These are phyloP conservation scores for Bubo blakistoni DNA, from an alignment of 2,113 vertebrate genomes.

Conservation along the genomic window DNA sequence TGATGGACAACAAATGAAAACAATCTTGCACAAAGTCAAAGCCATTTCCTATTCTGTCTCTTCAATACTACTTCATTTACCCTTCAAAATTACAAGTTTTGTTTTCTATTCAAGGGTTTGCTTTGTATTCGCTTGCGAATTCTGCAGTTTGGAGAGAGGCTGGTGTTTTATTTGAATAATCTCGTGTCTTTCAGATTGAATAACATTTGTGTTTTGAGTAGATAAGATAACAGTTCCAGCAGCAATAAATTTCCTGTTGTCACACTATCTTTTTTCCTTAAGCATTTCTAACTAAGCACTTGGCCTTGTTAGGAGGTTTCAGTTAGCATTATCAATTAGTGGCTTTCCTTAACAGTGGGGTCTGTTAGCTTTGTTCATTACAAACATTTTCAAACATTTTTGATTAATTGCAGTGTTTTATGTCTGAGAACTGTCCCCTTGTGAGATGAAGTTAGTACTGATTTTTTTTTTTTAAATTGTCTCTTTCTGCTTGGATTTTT, in stretches of 20 bases:
- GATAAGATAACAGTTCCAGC: conserved; percentile 36
- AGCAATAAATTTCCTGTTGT: conserved; percentile 1
- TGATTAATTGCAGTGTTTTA: conserved; percentile 23
- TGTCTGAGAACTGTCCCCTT: conserved; percentile 39
- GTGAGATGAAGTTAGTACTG: background rate
- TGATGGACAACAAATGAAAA: background rate
- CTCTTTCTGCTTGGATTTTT: background rate
- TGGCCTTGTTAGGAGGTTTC: background rate
- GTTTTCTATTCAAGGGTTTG: rapidly evolving
- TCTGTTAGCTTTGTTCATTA: background rate
- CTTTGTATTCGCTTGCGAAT: rapidly evolving
- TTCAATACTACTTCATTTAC: background rate
- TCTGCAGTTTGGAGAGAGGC: background rate
- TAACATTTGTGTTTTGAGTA: background rate
- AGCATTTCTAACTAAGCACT: background rate
- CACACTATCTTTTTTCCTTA: background rate
- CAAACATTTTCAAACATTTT: background rate
- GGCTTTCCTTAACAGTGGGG: background rate
- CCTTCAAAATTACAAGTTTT: background rate
- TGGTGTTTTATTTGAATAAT: background rate
- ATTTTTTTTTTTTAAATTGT: background rate
- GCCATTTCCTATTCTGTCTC: background rate
- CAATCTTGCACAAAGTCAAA: background rate
- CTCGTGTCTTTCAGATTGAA: background rate
- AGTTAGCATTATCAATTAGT: background rate